Conservation (phyloP, 1,140 invertebrate species). For the Ips nitidus region DNA sequence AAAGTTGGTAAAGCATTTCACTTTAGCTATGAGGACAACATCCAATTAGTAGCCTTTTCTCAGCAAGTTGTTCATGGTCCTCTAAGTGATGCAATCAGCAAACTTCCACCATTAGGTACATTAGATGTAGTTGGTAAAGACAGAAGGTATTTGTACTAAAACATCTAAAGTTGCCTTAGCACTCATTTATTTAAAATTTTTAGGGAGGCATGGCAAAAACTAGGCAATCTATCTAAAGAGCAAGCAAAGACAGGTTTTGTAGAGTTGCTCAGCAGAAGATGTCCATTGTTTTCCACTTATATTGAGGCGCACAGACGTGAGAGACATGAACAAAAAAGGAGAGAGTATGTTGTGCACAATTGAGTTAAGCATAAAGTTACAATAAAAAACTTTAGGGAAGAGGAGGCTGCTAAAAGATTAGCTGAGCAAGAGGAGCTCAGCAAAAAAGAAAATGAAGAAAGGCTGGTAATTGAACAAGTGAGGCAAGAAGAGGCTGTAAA, state of each 20-base stretch:
- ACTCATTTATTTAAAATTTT: not conserved
- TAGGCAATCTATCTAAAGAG: constrained; percentile 82
- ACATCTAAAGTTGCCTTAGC: not conserved
- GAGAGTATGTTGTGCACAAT: constrained; percentile 57
- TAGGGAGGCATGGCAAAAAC: constrained; percentile 82
- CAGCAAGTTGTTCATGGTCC: constrained; percentile 90
- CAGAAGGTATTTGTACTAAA: constrained; percentile 57
- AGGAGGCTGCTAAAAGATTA: constrained; percentile 45
- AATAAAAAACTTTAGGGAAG: constrained; percentile 40
- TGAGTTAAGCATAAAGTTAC: too few species aligned
- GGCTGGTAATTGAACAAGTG: constrained; percentile 61
- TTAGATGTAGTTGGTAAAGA: constrained; percentile 95
- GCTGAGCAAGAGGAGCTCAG: constrained; percentile 58
- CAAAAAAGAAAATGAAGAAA: constrained; percentile 65
- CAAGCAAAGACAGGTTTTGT: constrained; percentile 93
- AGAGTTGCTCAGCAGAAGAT: constrained; percentile 80
- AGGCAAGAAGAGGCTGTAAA: constrained; percentile 64
- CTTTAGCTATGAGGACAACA: constrained; percentile 90
- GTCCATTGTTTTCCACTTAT: constrained; percentile 87
- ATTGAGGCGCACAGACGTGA: constrained; percentile 89
- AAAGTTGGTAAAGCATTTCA: constrained; percentile 96
- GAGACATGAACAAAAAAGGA: constrained; percentile 64
- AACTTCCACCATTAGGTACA: constrained; percentile 83
- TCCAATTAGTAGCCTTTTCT: constrained; percentile 87
- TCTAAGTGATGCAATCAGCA: constrained; percentile 66